Evolutionary conservation across 1,140 invertebrate genomes (phyloP), one percentile per base, ranked within the genome.

Genomic region (Bilobella aurantiaca): DNA sequence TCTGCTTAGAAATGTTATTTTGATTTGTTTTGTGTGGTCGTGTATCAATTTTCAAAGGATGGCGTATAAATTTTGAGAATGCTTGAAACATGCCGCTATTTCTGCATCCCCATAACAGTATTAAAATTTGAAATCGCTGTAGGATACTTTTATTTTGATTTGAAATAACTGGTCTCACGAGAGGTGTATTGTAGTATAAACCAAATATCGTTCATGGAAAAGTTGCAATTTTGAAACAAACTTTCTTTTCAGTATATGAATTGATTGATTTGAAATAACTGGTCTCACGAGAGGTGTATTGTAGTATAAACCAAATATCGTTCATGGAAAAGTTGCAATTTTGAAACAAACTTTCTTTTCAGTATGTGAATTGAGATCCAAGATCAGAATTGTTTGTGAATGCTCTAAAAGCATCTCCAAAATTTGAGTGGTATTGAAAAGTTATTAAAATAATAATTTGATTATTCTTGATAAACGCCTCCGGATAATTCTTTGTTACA

Each of bases 281-380:
- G n/a, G n/a, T n/a, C n/a, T n/a, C n/a, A n/a, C 91, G 75, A 99
- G 80, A n/a, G 95, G 95, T 73, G 94, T 98, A 75, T 98, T 98
- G 75, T 98, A 99, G 78, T 89, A 99, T 14, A 99, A 80, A 37
- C 96, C 96, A 80, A 91, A 95, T 74, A 96, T 92, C 92, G 97
- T 97, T 74, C 96, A 81, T n/a, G 1, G 90, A 76, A 98, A 89
- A 0, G 98, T 84, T 37, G 90, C 83, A 81, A 96, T 90, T 76
- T 86, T 86, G 75, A 98, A 96, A 77, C 96, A 98, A 5, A 91
- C 88, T 37, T 84, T 83, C 77, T 93, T 84, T 0, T 90, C 91
- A 75, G 83, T 79, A 74, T 93, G 90, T 42, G 85, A 83, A 74
- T 89, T 90, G 34, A 99, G 81, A 77, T 91, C 88, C 84, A 87